These are phyloP conservation scores for Formica exsecta DNA, from an alignment of 1,140 invertebrate genomes.

Conservation along the genomic window DNA sequence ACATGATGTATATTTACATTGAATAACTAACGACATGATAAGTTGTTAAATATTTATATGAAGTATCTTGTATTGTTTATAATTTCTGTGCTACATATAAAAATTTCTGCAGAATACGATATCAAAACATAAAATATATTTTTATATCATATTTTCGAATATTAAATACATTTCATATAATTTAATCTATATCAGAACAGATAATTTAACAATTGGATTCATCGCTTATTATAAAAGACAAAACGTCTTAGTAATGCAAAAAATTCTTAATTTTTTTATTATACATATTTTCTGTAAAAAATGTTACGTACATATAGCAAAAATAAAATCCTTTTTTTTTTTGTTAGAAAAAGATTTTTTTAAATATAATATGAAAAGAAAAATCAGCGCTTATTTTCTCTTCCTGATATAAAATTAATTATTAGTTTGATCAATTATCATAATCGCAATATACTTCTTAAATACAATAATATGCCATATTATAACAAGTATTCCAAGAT, in stretches of 20 bases:
- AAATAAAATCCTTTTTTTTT: not conserved
- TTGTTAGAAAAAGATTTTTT: not conserved
- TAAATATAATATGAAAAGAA: not conserved
- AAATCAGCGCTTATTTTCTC: not conserved
- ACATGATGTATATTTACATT: not conserved
- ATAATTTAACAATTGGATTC: constrained; percentile 6
- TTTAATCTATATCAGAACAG: not conserved
- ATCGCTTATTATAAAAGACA: not conserved
- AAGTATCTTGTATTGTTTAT: not conserved
- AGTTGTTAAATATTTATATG: not conserved
- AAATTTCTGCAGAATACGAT: not conserved
- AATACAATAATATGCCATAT: not conserved
- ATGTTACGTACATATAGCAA: not conserved
- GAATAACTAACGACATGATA: not conserved
- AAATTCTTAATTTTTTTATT: not conserved
- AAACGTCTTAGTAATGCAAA: not conserved
- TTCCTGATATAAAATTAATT: not conserved
- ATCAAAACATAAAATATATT: constrained; percentile 3
- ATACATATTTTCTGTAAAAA: not conserved
- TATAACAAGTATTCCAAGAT: not conserved
- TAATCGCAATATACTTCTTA: not conserved
- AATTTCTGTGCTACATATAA: not conserved
- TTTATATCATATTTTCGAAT: constrained; percentile 17
- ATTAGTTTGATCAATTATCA: not conserved
- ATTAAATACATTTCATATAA: constrained; percentile 21